Evolutionary conservation across 1,140 invertebrate species (phyloP).

Genomic region (Druon quercuslanigerum): DNA sequence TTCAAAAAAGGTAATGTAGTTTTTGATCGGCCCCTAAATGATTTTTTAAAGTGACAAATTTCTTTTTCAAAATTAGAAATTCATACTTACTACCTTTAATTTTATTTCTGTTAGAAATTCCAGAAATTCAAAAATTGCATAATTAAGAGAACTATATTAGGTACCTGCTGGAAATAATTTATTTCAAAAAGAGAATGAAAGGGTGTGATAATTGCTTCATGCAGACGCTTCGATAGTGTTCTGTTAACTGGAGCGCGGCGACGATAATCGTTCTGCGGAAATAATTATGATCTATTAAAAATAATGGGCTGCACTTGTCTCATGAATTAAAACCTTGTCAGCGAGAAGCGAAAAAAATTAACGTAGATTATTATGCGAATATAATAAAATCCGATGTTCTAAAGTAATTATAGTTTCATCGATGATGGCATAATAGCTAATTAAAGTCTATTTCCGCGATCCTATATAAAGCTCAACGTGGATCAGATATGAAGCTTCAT

Average conservation of each 20-base stretch:
- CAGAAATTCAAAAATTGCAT: conserved; percentile 4
- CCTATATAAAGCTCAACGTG: background rate
- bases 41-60: no score
- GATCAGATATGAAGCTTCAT: background rate
- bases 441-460: background rate
- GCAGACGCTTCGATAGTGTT: conserved; percentile 30
- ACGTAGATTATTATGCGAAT: background rate
- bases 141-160: conserved; percentile 17
- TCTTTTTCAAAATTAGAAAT: no score
- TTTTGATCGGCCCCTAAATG: no score
- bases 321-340: conserved; percentile 27
- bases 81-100: no score
- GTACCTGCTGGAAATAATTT: background rate
- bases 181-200: conserved; percentile 27
- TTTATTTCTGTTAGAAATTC: background rate
- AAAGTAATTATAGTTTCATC: background rate
- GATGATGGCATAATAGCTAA: background rate
- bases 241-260: conserved; percentile 11
- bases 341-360: conserved; percentile 3
- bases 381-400: conserved; percentile 10
- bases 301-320: conserved; percentile 22
- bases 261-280: conserved; percentile 15
- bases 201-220: conserved; percentile 27
- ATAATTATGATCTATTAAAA: conserved; percentile 32
- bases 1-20: no score